These are phyloP conservation scores for Sogatella furcifera DNA, from an alignment of 1,140 invertebrate species.

Conservation along the genomic window DNA sequence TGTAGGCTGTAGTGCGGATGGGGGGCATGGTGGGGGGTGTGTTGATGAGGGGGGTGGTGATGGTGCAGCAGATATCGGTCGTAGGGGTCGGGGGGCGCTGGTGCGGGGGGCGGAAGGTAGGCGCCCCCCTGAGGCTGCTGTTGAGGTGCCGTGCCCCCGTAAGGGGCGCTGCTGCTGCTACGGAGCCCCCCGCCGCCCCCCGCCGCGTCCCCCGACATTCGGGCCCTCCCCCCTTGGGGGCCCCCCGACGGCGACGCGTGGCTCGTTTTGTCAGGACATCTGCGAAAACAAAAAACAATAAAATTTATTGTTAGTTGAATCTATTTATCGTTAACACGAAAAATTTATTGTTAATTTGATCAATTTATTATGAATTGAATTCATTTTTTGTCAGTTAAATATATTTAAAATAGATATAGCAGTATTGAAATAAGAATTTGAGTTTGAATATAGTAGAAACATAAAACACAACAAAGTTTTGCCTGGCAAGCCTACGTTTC, in stretches of 20 bases:
- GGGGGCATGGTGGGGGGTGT: background rate
- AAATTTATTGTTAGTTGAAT: too few species aligned
- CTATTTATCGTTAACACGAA: too few species aligned
- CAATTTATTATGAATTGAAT: too few species aligned
- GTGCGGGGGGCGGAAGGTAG: conserved; percentile 33
- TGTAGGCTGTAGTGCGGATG: background rate
- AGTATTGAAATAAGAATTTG: too few species aligned
- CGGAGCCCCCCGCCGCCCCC: conserved; percentile 28
- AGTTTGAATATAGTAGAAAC: too few species aligned
- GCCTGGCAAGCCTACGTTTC: too few species aligned
- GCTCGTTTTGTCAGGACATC: conserved; percentile 32
- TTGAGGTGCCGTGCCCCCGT: conserved; percentile 10
- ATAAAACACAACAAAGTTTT: too few species aligned
- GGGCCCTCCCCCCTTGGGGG: conserved; percentile 5
- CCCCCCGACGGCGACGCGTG: too few species aligned
- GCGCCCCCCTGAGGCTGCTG: conserved; percentile 5
- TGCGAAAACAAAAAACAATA: conserved; percentile 21
- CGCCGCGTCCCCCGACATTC: conserved; percentile 34
- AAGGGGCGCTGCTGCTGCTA: conserved; percentile 20
- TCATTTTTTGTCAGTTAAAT: too few species aligned
- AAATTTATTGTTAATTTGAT: too few species aligned
- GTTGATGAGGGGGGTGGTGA: background rate
- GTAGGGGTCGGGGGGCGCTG: conserved; percentile 25
- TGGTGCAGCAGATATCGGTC: conserved; percentile 3
- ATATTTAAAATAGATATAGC: too few species aligned